phyloP scores from a whole-genome alignment of 2,797 vertebrate species.

The Somateria mollissima region DNA sequence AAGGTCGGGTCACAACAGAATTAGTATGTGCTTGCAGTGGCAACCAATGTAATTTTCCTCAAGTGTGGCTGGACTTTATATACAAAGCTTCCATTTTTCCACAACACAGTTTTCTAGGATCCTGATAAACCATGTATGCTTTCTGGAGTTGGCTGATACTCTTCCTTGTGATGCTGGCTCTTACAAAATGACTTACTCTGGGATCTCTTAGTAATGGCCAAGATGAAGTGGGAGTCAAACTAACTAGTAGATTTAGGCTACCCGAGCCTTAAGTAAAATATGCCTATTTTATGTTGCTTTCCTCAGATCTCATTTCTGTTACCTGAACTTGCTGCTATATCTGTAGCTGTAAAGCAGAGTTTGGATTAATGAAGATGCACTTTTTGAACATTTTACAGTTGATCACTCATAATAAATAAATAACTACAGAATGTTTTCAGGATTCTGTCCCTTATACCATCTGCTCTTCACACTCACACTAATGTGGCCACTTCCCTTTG shows the following conservation, averaged over 20 bases:
- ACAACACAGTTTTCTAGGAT: fast-evolving
- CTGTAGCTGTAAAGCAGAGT: background rate
- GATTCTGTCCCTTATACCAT: background rate
- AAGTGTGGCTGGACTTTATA: background rate
- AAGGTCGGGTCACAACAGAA: background rate
- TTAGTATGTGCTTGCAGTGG: background rate
- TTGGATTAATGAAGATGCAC: background rate
- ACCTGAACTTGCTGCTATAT: background rate
- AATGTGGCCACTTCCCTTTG: background rate
- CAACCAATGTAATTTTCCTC: background rate
- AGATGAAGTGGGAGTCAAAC: constrained; percentile 13
- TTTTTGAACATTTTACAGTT: background rate
- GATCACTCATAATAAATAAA: background rate
- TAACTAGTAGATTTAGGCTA: constrained; percentile 7
- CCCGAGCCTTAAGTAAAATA: background rate
- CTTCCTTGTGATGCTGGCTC: background rate
- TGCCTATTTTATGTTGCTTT: background rate
- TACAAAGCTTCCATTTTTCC: background rate
- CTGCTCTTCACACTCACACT: background rate
- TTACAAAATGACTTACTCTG: constrained; percentile 38
- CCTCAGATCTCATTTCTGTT: background rate
- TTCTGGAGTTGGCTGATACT: background rate
- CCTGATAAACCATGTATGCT: background rate
- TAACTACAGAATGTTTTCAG: background rate
- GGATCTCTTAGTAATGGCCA: constrained; percentile 12